Evolutionary conservation across 2,888 invertebrate species (phyloP).

Genomic region (Nebria salina): DNA sequence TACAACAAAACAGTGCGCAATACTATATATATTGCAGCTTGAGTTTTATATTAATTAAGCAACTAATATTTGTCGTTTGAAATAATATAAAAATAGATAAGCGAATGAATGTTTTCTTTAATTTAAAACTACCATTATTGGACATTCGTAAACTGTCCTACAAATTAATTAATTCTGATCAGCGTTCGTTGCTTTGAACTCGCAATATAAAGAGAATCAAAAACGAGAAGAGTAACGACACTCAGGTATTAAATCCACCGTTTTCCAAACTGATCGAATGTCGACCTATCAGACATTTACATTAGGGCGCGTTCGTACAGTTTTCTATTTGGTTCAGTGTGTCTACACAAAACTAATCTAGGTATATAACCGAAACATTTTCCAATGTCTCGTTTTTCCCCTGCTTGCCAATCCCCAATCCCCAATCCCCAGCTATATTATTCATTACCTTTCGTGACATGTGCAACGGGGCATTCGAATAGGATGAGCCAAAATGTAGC

Average conservation of each 20-base stretch:
- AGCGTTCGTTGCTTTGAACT: conserved; percentile 27
- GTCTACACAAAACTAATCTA: not conserved
- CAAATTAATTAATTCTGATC: conserved; percentile 36
- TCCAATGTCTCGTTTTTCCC: not conserved
- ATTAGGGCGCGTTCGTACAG: not conserved
- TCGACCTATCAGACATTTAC: not conserved
- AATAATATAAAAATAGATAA: not conserved
- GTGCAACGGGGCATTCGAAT: not conserved
- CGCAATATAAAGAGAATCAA: conserved; percentile 29
- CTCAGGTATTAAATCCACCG: conserved; percentile 18
- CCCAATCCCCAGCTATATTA: not conserved
- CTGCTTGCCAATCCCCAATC: not conserved
- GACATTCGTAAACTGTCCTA: not conserved
- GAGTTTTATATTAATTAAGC: too few relatives aligned
- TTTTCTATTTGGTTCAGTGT: not conserved
- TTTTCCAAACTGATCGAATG: not conserved
- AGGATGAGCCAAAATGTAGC: not conserved
- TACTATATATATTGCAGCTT: too few relatives aligned
- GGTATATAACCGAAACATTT: not conserved
- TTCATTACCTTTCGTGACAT: not conserved
- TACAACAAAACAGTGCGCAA: too few relatives aligned
- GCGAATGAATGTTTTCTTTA: conserved; percentile 2
- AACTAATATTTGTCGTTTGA: too few relatives aligned
- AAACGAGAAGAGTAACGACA: conserved; percentile 9
- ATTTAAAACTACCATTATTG: conserved; percentile 3